Base-by-base conservation (phyloP, 2,797 vertebrate species). In the Amazona ochrocephala region DNA sequence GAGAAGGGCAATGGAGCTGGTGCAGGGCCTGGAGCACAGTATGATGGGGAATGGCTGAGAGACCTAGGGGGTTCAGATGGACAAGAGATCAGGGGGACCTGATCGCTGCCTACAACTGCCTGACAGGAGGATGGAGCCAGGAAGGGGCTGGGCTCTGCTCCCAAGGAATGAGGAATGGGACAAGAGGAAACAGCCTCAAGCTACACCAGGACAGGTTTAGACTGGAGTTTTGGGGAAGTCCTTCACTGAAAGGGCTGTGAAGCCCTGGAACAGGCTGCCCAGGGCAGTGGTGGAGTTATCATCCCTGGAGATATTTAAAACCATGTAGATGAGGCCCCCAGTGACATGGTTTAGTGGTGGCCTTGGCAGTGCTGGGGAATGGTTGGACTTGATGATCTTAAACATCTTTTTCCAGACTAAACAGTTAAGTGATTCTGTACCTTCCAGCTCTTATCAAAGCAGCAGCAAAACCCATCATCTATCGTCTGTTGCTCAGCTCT, bases 241-340 rank as follows among this genome's bases (percentile, higher is more conserved):
- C 13, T 54, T 14, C 3, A 7, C 13, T 2, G 8, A 9, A 37
- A 39, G 21, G 4, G 5, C 10, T 23, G 2, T 13, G 15, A 17
- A 12, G 2, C 13, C 1, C 12, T 26, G 37, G 10, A 13, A 14
- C 7, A 60, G 54, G 47, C 56, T 71, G 9, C 2, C 15, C 37
- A 39, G 23, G 10, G 11, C 2, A 37, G 16, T 23, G 53, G 0
- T 56, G 65, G 22, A n/a, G 7, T 22, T 22, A 2, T 6, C 17
- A 9, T 24, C 3, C 15, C 16, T 37, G 27, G 7, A 19, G 39
- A 20, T 3, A 2, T 54, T 19, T 65, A 17, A 19, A 54, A 74
- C 47, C 0, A 0, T 16, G 21, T 32, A 27, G 18, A 26, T 29
- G 23, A 68, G 61, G 15, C 27, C 8, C 10, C 0, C 20, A 13